These are phyloP conservation scores for Elanus axillaris DNA, from an alignment of 2,113 vertebrate genomes.

Conservation along the genomic window DNA sequence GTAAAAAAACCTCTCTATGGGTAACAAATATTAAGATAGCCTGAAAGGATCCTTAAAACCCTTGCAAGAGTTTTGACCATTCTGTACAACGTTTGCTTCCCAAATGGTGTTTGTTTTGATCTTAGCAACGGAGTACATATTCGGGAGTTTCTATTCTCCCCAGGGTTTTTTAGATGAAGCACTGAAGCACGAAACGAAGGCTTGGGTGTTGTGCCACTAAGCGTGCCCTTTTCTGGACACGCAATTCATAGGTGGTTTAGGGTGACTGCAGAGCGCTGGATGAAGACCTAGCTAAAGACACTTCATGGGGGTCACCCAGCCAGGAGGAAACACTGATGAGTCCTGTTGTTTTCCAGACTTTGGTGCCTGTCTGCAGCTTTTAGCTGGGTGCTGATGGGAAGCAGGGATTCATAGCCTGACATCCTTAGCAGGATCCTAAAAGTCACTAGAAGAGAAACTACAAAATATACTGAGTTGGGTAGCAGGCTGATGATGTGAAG, in stretches of 20 bases:
- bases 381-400: background rate
- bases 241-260: too few relatives aligned
- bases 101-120: background rate
- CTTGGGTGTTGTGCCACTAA: background rate
- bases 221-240: accelerated
- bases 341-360: background rate
- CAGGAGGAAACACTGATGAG: background rate
- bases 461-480: background rate
- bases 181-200: background rate
- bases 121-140: background rate
- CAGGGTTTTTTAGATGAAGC: accelerated
- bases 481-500: background rate
- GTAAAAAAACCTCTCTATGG: background rate
- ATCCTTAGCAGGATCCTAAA: background rate
- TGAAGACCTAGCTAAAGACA: background rate
- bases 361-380: background rate
- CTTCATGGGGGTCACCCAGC: background rate
- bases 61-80: background rate
- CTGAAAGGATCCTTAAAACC: background rate
- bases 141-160: background rate
- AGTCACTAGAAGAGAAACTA: background rate
- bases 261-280: background rate
- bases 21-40: background rate
- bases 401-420: background rate
- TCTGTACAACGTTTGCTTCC: background rate